phyloP scores from a whole-genome alignment of 2,888 invertebrate species.

The Caenorhabditis drosophilae region DNA sequence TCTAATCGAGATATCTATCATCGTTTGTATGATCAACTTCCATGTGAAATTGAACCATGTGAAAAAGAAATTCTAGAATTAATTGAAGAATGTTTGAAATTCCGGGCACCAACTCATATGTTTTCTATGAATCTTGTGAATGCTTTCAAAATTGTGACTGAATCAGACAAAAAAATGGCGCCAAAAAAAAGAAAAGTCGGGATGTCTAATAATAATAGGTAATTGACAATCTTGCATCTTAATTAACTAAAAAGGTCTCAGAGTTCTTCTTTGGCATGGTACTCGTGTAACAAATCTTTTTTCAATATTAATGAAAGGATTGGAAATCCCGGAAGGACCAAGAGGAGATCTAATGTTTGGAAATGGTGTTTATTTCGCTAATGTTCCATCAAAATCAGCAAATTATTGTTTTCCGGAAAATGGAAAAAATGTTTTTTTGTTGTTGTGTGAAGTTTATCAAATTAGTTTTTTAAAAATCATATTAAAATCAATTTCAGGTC shows the following conservation, averaged over 20 bases:
- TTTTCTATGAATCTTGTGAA: conserved; percentile 10
- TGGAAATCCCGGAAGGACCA: conserved; percentile 25
- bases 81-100: conserved; percentile 18
- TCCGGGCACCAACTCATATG: conserved; percentile 26
- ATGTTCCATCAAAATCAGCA: conserved; percentile 35
- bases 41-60: conserved; percentile 19
- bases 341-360: conserved; percentile 35
- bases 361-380: conserved; percentile 38
- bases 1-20: conserved; percentile 25
- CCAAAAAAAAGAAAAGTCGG: neutral
- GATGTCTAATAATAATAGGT: neutral
- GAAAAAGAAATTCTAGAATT: conserved; percentile 8
- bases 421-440: conserved; percentile 17
- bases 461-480: neutral
- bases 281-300: conserved; percentile 36
- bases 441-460: conserved; percentile 25
- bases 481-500: conserved; percentile 9
- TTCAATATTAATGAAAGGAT: conserved; percentile 38
- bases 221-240: too few relatives aligned
- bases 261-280: conserved; percentile 35
- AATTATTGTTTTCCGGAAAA: conserved; percentile 30
- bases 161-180: neutral
- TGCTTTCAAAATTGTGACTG: conserved; percentile 13
- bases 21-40: conserved; percentile 27
- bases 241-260: too few relatives aligned